Conservation (phyloP, 2,797 vertebrate genomes). For the Manis crassicaudata region DNA sequence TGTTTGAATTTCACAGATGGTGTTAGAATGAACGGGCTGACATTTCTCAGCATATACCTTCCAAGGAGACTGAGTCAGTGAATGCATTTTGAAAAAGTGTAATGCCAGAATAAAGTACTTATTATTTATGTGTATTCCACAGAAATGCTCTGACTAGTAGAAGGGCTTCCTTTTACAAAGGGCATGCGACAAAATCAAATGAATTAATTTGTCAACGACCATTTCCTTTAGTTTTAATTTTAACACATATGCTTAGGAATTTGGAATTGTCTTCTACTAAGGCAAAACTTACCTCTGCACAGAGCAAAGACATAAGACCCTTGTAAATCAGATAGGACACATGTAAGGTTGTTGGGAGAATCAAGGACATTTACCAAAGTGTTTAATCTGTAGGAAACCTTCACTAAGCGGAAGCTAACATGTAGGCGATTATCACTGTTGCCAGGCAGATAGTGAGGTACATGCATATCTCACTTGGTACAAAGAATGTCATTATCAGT, state of each 20-base stretch:
- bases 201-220: neutral
- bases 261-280: neutral
- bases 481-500: neutral
- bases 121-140: neutral
- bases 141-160: neutral
- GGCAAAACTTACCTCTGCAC: neutral
- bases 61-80: neutral
- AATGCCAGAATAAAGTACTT: neutral
- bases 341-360: neutral
- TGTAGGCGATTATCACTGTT: neutral
- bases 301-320: neutral
- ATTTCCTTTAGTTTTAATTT: neutral
- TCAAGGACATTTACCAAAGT: neutral
- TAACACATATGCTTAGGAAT: neutral
- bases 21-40: conserved; percentile 16
- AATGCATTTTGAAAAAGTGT: neutral
- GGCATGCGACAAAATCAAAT: neutral
- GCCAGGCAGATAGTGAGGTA: neutral
- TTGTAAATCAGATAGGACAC: neutral
- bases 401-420: neutral
- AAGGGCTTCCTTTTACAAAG: neutral
- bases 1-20: conserved; percentile 50
- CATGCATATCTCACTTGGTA: neutral
- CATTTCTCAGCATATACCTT: conserved; percentile 47
- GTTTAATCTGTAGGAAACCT: neutral